phyloP scores from a whole-genome alignment of 2,797 vertebrate species.

The Tragelaphus eurycerus region DNA sequence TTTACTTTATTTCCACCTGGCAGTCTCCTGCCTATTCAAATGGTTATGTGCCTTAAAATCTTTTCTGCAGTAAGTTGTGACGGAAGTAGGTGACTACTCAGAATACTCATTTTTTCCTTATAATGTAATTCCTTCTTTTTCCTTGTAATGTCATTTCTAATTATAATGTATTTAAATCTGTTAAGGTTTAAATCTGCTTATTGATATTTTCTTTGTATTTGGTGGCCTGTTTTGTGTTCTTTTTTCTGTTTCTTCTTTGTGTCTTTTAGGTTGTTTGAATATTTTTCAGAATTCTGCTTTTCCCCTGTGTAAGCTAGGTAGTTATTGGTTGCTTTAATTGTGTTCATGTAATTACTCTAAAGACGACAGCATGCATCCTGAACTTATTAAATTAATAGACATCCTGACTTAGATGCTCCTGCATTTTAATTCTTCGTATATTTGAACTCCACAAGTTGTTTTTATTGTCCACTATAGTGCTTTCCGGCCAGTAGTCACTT shows the following conservation, averaged over 20 bases:
- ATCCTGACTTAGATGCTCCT: neutral
- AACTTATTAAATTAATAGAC: neutral
- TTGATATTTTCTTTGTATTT: neutral
- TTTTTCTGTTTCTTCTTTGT: neutral
- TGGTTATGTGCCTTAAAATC: neutral
- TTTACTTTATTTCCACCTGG: neutral
- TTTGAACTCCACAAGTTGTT: neutral
- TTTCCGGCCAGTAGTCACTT: rapidly evolving
- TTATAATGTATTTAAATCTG: neutral
- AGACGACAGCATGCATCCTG: neutral
- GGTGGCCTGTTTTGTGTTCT: neutral
- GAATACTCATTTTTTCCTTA: neutral
- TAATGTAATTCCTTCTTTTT: neutral
- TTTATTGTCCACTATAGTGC: neutral
- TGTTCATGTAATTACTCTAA: neutral
- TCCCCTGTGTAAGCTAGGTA: neutral
- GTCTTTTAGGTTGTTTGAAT: neutral
- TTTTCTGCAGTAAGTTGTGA: neutral
- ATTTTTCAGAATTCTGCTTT: neutral
- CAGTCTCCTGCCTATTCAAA: neutral
- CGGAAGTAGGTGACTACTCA: neutral
- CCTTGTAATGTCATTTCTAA: neutral
- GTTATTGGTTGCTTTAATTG: neutral
- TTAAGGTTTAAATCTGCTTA: neutral
- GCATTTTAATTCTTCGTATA: neutral